A percentile compares a stretch with the other conserved stretches of the same genome.
These are phyloP conservation scores for Bos javanicus DNA, from an alignment of 2,113 vertebrate species.

Conservation along the genomic window DNA sequence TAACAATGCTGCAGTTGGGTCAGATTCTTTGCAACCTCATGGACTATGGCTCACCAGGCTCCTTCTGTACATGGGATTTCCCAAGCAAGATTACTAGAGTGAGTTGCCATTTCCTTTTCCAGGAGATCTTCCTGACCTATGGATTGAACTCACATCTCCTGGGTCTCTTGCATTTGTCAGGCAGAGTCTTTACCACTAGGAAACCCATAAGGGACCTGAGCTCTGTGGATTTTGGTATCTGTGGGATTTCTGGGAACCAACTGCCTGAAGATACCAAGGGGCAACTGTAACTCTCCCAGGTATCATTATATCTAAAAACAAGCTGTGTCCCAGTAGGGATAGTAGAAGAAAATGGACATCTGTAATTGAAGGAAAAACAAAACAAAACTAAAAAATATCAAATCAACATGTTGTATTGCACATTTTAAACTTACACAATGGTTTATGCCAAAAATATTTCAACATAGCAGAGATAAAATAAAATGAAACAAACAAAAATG, in stretches of 20 bases:
- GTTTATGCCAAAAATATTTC: neutral
- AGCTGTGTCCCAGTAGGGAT: neutral
- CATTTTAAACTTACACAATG: neutral
- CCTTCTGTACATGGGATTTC: neutral
- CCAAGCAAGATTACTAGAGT: neutral
- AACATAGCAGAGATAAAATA: neutral
- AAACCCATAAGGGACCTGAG: neutral
- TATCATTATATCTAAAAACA: neutral
- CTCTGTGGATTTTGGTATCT: neutral
- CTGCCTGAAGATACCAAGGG: neutral
- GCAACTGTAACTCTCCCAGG: neutral
- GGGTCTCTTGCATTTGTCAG: neutral
- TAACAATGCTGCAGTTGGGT: neutral
- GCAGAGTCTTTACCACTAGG: neutral
- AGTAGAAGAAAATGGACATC: neutral
- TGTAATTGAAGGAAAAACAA: neutral
- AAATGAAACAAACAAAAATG: neutral
- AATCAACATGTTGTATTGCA: neutral
- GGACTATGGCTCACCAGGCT: neutral
- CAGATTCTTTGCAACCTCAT: fast-evolving
- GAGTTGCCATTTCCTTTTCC: neutral
- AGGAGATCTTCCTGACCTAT: neutral
- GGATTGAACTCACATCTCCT: neutral
- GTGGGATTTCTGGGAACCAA: neutral
- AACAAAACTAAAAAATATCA: neutral